A percentile compares a stretch with the other conserved stretches of the same genome.
These are phyloP conservation scores for Gymnosoma rotundatum DNA, from an alignment of 2,888 invertebrate species.

Conservation along the genomic window DNA sequence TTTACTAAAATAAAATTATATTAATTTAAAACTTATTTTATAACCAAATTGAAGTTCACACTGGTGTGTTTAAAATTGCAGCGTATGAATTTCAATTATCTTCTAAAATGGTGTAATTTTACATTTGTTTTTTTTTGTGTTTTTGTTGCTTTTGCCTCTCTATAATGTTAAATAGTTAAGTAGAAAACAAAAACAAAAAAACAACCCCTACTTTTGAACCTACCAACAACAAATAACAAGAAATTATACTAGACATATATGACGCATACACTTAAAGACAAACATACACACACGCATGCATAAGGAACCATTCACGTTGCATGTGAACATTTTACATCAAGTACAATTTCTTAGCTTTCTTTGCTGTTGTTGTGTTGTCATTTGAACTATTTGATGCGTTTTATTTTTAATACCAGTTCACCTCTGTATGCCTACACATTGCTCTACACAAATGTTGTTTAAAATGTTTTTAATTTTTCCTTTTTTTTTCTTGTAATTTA, in stretches of 20 bases:
- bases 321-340: slow-evolving; percentile 8
- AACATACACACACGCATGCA: neutral
- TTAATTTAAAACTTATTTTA: no score
- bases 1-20: no score
- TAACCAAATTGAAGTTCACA: no score
- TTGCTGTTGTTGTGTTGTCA: slow-evolving; percentile 17
- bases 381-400: slow-evolving; percentile 37
- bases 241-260: slow-evolving; percentile 44
- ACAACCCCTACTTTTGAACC: slow-evolving; percentile 54
- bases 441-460: neutral
- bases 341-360: slow-evolving; percentile 36
- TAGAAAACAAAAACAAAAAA: slow-evolving; percentile 1
- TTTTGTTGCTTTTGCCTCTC: neutral
- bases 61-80: neutral
- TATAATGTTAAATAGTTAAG: slow-evolving; percentile 28
- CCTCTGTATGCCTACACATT: neutral
- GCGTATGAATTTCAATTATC: neutral
- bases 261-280: slow-evolving; percentile 5
- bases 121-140: neutral
- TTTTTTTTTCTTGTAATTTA: slow-evolving; percentile 1
- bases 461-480: slow-evolving; percentile 11
- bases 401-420: neutral
- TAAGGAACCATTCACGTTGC: slow-evolving; percentile 9
- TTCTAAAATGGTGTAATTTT: slow-evolving; percentile 11
- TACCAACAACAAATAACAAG: slow-evolving; percentile 16